Evolutionary conservation across 2,888 invertebrate species (phyloP), one percentile per base, ranked within the genome.

Genomic region (Spodoptera exigua): DNA sequence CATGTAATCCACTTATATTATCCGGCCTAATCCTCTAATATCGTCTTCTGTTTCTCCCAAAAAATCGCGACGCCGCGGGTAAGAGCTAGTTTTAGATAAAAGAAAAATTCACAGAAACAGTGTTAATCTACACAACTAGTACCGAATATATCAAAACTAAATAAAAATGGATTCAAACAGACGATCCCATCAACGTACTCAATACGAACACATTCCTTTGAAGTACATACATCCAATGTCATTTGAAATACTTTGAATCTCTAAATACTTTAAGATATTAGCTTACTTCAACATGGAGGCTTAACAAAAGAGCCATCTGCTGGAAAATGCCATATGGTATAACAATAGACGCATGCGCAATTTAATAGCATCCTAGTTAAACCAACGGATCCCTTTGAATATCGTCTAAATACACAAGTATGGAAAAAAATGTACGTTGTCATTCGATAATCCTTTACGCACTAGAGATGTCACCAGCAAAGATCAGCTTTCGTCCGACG

Each of bases 361-460:
- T 93, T 93, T 93, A 93, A 93, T 93, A 93, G 91, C 90, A 85
- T 91, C 88, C 86, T 88, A 91, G 88, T 87, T 86, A 89, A 91
- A 90, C 87, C 89, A 84, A 83, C 83, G 80, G 84, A 64, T 87
- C 85, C 83, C 78, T 86, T 86, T 91, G 88, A 91, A 92, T 89
- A 82, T 82, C 76, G 70, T 80, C 83, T 85, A 85, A 87, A 88
- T 83, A 87, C 78, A 81, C 77, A 76, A 80, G 80, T 79, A 82
- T 55, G 56, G 48, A 80, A 91, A 94, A 93, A 92, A 92, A 89
- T 74, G 72, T 81, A 87, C 84, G 90, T 90, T 92, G 93, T 93
- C 92, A 93, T 93, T 90, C 87, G 92, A 94, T 94, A 94, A 94
- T 92, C 94, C 94, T 94, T 94, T 93, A 90, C 89, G 85, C 88